Evolutionary conservation across 2,888 invertebrate genomes (phyloP), one percentile per base, ranked within the genome.

Genomic region (Kryphioiulus occultus): DNA sequence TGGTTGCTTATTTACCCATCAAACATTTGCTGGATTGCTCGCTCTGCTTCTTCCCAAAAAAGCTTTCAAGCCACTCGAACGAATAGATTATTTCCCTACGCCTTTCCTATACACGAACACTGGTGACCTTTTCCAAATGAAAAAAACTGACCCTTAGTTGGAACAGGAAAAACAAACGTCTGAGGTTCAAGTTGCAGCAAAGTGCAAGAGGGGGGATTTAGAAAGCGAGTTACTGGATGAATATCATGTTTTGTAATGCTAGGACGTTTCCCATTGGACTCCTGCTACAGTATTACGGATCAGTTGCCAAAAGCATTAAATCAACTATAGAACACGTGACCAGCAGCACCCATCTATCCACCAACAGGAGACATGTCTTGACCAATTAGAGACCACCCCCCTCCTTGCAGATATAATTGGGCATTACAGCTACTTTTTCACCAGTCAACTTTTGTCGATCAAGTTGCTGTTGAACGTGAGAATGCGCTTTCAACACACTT

Each of bases 1-100:
- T 30, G 78, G 78, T 30, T 78, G 78, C 78, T 78, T 78, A 78
- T 78, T 78, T 78, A 78, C 78, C 78, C 78, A 78, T 30, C 78
- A 30, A 78, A 30, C 78, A 78, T 30, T 78, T 78, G 30, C 22
- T 78, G 30, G 78, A 78, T 68, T 68, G 68, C 26, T 68, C 26
- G 68, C 26, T 26, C 26, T 26, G 78, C 68, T 78, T 30, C 78
- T 30, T 26, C 78, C 30, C 22, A 78, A 53, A 78, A 47, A 78
- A 78, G 78, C 78, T 78, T 78, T 30, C 78, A 78, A 30, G 78
- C 26, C 78, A 78, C 78, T 78, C 30, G 30, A 78, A 78, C 30
- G 78, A 78, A 78, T 78, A 78, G 78, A 78, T 78, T 78, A 68
- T 68, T 68, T n/a, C 68, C 2, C 22, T 26, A 22, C 68, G 68